Conservation (phyloP, 92 coral and sea anemone species). For the Diadumene lineata region DNA sequence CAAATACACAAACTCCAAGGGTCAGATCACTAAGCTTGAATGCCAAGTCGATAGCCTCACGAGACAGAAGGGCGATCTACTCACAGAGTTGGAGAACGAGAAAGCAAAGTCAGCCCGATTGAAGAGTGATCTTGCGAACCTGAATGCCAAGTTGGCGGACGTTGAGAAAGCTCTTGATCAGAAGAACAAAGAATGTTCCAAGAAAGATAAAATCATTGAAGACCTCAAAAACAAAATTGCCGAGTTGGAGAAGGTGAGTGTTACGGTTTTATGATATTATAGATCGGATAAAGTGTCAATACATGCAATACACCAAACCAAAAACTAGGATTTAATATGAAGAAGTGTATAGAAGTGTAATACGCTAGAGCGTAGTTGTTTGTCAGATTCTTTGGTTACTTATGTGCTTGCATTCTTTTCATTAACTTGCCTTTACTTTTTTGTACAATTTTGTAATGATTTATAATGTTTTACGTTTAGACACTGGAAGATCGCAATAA, state of each 20-base stretch:
- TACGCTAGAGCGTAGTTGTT: no score
- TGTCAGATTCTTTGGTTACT: neutral
- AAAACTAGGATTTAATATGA: no score
- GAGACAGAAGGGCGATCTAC: conserved; percentile 54
- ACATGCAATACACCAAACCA: no score
- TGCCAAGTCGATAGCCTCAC: conserved; percentile 48
- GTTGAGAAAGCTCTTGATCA: conserved; percentile 65
- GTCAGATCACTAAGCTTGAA: conserved; percentile 52
- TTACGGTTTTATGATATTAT: no score
- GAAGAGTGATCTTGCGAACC: conserved; percentile 52
- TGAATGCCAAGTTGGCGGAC: conserved; percentile 50
- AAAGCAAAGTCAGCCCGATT: conserved; percentile 48
- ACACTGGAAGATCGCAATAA: conserved; percentile 47
- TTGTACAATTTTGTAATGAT: neutral
- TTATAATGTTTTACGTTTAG: neutral
- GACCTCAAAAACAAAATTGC: conserved; percentile 58
- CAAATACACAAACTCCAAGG: conserved; percentile 53
- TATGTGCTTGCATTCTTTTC: neutral
- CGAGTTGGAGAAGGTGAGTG: conserved; percentile 46
- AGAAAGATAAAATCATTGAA: conserved; percentile 65
- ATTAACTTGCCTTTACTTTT: neutral
- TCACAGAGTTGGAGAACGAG: conserved; percentile 76
- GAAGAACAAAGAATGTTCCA: conserved; percentile 55
- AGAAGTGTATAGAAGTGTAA: no score
- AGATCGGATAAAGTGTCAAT: no score